These are phyloP conservation scores for Diadophis punctatus DNA, from an alignment of 2,113 vertebrate species.

Conservation along the genomic window DNA sequence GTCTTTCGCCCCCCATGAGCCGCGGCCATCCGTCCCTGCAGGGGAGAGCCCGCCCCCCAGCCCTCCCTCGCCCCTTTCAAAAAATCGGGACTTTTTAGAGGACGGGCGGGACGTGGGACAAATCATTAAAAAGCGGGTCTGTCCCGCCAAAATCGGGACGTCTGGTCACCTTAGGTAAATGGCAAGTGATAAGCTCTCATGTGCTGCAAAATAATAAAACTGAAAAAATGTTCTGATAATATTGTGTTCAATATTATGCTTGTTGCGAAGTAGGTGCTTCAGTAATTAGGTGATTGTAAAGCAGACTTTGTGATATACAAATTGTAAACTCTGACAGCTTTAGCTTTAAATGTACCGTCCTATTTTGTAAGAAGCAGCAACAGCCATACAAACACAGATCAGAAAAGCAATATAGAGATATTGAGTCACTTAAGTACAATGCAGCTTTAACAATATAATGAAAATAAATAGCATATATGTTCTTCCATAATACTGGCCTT, in stretches of 20 bases:
- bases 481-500: slow-evolving; percentile 11
- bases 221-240: slow-evolving; percentile 49
- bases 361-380: slow-evolving; percentile 46
- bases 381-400: slow-evolving; percentile 61
- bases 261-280: slow-evolving; percentile 50
- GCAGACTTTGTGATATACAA: slow-evolving; percentile 66
- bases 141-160: no score
- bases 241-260: slow-evolving; percentile 49
- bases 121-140: no score
- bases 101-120: no score
- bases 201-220: slow-evolving; percentile 58
- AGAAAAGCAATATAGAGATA: slow-evolving; percentile 42
- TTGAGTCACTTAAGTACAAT: slow-evolving; percentile 51
- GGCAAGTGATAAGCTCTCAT: slow-evolving; percentile 55
- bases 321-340: slow-evolving; percentile 63
- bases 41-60: no score
- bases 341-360: slow-evolving; percentile 54
- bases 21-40: no score
- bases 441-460: slow-evolving; percentile 37
- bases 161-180: no score
- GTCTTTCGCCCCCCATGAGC: no score
- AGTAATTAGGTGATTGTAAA: slow-evolving; percentile 62
- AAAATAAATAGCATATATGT: slow-evolving; percentile 44
- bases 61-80: no score
- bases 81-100: no score